phyloP scores from a whole-genome alignment of 2,797 vertebrate species.

The Glyptemys insculpta region DNA sequence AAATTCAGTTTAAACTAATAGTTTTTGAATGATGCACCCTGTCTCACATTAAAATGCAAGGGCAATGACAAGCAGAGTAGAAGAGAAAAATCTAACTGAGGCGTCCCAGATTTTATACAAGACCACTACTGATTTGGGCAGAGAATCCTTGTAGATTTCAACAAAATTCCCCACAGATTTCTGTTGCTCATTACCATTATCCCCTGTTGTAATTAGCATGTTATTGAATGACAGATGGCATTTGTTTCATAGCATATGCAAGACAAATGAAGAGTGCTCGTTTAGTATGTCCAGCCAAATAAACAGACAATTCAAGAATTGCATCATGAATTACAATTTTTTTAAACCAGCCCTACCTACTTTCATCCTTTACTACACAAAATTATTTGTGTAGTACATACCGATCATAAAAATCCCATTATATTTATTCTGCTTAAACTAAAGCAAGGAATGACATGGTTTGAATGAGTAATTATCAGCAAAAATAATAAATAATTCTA shows the following conservation, averaged over 20 bases:
- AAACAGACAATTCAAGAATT: constrained; percentile 51
- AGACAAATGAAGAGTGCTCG: constrained; percentile 76
- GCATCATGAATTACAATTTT: background rate
- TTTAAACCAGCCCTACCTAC: constrained; percentile 1
- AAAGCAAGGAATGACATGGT: background rate
- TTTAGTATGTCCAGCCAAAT: constrained; percentile 42
- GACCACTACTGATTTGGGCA: background rate
- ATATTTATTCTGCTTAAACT: background rate
- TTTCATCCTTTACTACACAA: background rate
- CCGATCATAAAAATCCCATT: rapidly evolving
- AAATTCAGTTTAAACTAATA: background rate
- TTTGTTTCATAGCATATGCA: constrained; percentile 74
- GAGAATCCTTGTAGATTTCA: constrained; percentile 46
- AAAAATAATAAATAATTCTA: background rate
- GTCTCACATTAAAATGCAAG: background rate
- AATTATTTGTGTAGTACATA: background rate
- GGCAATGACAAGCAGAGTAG: background rate
- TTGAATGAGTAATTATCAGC: background rate
- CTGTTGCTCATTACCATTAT: constrained; percentile 70
- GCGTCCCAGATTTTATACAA: background rate
- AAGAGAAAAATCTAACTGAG: background rate
- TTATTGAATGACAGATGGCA: constrained; percentile 76
- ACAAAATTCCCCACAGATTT: constrained; percentile 1
- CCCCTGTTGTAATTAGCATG: constrained; percentile 75
- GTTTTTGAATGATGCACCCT: background rate